These are phyloP conservation scores for Remorina albescens DNA, from an alignment of 2,797 vertebrate species.

Conservation along the genomic window DNA sequence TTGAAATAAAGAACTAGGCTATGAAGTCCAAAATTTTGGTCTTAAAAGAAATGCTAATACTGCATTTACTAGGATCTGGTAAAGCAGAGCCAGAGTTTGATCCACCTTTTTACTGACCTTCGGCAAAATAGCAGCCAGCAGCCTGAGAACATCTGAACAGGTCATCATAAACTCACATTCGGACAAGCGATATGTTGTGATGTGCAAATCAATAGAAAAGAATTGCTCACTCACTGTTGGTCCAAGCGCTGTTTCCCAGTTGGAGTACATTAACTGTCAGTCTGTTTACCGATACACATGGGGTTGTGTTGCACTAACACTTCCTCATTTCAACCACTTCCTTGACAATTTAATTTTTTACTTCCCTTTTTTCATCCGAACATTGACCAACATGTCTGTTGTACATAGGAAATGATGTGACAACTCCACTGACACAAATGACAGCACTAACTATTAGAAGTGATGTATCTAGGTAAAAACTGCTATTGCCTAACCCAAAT, in stretches of 20 bases:
- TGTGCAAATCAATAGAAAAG: background rate
- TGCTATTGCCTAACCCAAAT: no score
- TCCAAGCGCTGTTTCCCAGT: background rate
- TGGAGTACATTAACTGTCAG: slow-evolving; percentile 2
- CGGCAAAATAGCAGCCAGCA: slow-evolving; percentile 14
- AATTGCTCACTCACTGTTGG: slow-evolving; percentile 7
- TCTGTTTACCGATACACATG: slow-evolving; percentile 9
- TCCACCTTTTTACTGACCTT: slow-evolving; percentile 12
- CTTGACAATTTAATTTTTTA: slow-evolving; percentile 78
- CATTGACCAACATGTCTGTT: slow-evolving; percentile 65
- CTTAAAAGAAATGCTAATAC: background rate
- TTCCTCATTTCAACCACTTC: slow-evolving; percentile 89
- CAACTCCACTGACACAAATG: slow-evolving; percentile 6
- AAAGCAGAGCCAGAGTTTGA: background rate
- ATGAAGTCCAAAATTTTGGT: background rate
- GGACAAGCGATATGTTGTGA: background rate
- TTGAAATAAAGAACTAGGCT: background rate
- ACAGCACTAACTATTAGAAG: background rate
- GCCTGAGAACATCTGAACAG: slow-evolving; percentile 35
- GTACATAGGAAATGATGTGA: slow-evolving; percentile 40
- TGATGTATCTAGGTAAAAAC: no score
- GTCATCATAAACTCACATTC: slow-evolving; percentile 29
- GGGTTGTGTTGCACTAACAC: slow-evolving; percentile 60
- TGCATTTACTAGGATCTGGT: slow-evolving; percentile 46
- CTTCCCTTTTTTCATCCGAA: slow-evolving; percentile 78